Percentiles rank a stretch among this genome's conserved stretches.
These are phyloP conservation scores for Bucco capensis DNA, from an alignment of 2,113 vertebrate genomes.

Conservation along the genomic window DNA sequence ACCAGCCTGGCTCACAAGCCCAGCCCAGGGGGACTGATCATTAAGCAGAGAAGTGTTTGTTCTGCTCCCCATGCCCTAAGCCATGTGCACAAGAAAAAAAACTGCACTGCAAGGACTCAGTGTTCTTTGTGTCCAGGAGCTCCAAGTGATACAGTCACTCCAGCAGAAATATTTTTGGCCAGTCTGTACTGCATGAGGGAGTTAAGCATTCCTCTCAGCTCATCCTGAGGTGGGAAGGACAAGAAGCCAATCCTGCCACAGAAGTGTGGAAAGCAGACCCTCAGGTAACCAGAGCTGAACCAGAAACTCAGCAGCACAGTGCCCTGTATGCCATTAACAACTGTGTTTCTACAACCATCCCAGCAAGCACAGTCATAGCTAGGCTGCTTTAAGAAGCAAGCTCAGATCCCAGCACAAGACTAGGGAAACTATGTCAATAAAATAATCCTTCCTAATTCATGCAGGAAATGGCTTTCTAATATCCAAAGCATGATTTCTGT, in stretches of 20 bases:
- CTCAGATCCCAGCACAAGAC: neutral
- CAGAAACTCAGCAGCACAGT: neutral
- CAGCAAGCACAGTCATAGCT: neutral
- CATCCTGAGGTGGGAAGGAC: neutral
- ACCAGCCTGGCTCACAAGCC: neutral
- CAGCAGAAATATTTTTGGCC: neutral
- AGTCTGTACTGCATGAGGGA: neutral
- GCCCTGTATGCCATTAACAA: rapidly evolving
- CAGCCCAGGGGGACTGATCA: neutral
- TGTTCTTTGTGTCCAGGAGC: neutral
- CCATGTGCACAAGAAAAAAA: neutral
- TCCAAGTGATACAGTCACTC: neutral
- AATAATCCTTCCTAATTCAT: neutral
- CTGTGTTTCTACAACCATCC: neutral
- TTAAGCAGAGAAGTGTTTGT: neutral
- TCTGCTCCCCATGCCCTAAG: neutral
- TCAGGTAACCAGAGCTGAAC: neutral
- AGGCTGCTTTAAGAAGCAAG: neutral
- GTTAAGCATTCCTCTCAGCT: neutral
- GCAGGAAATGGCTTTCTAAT: neutral
- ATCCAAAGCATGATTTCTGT: neutral
- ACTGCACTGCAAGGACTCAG: neutral
- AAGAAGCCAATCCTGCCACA: neutral
- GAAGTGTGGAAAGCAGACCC: neutral
- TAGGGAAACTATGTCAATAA: neutral